Evolutionary conservation across 2,797 vertebrate species (phyloP).

Genomic region (Nannoperca australis): DNA sequence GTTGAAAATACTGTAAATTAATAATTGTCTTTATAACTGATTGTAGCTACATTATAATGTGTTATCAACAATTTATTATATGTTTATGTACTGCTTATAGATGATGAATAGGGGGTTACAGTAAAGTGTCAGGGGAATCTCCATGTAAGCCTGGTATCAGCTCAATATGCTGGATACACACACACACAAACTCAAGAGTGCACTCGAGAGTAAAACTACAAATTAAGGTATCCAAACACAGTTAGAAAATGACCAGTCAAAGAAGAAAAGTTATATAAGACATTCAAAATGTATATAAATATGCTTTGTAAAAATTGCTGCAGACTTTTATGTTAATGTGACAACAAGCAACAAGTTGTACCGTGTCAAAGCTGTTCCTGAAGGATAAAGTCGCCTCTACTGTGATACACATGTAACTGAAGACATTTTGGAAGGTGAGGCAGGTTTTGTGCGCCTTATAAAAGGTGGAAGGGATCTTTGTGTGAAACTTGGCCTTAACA

Average conservation of each 20-base stretch:
- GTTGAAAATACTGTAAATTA: background rate
- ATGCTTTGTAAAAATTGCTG: background rate
- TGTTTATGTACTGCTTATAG: background rate
- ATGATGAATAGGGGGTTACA: background rate
- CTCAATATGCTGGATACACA: background rate
- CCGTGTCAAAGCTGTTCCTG: constrained; percentile 20
- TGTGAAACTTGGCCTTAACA: constrained; percentile 69
- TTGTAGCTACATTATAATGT: background rate
- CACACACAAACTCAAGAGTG: background rate
- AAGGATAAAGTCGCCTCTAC: constrained; percentile 34
- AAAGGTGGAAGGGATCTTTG: constrained; percentile 72
- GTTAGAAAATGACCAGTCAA: background rate
- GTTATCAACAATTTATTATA: background rate
- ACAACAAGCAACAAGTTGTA: background rate
- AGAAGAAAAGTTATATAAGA: background rate
- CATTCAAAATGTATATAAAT: background rate
- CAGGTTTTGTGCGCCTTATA: constrained; percentile 53
- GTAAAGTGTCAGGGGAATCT: background rate
- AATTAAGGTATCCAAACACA: background rate
- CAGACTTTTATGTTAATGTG: background rate
- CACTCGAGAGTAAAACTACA: background rate
- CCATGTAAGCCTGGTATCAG: background rate
- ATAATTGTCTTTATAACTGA: background rate
- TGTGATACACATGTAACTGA: constrained; percentile 67
- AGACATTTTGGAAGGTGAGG: constrained; percentile 63